Conservation (phyloP, 2,797 vertebrate genomes). For the Cossypha dichroa region DNA sequence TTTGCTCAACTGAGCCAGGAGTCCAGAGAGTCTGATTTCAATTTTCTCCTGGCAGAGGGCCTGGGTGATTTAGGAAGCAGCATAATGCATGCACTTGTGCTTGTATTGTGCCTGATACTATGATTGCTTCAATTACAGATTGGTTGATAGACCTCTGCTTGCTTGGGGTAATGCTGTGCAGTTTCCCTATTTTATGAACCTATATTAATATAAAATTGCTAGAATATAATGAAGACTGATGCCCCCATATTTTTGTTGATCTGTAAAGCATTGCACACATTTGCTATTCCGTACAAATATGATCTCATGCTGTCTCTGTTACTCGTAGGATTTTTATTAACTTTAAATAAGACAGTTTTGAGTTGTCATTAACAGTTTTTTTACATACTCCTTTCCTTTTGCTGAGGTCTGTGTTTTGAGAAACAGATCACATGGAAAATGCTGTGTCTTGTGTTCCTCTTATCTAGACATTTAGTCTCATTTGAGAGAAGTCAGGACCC, state of each 20-base stretch:
- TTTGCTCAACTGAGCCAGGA: background rate
- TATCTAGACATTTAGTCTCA: background rate
- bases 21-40: background rate
- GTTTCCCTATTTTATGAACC: background rate
- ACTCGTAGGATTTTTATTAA: background rate
- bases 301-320: background rate
- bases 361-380: background rate
- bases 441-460: background rate
- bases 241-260: background rate
- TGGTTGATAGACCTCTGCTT: background rate
- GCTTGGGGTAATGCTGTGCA: background rate
- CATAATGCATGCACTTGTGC: background rate
- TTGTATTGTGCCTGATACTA: background rate
- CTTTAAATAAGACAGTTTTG: background rate
- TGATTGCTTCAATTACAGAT: slow-evolving; percentile 9
- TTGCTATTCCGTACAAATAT: background rate
- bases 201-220: background rate
- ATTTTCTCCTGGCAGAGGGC: background rate
- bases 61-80: background rate
- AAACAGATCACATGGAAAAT: background rate
- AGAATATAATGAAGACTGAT: background rate
- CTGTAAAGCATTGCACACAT: background rate
- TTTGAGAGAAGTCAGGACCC: background rate
- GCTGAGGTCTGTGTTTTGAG: background rate
- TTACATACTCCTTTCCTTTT: background rate